Evolutionary conservation across 1,140 invertebrate species (phyloP).

Genomic region (Zaprionus inermis): DNA sequence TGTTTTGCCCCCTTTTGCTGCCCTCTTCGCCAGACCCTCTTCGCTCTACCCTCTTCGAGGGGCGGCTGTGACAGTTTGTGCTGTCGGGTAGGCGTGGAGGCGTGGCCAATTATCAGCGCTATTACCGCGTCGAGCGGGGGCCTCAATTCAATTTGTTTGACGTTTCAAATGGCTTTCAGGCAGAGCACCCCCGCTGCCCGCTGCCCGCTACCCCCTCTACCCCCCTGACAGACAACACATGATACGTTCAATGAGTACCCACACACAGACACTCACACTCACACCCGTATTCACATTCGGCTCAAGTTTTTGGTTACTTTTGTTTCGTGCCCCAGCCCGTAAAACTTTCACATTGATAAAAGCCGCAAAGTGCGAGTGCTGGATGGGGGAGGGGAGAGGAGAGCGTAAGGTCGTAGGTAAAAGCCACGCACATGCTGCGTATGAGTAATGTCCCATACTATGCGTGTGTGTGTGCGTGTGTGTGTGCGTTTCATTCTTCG

Average conservation of each 20-base stretch:
- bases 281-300: conserved; percentile 4
- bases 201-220: neutral
- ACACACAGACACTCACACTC: conserved; percentile 11
- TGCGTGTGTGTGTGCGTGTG: neutral
- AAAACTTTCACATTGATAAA: conserved; percentile 48
- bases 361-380: conserved; percentile 30
- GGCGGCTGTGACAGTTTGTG: conserved; percentile 30
- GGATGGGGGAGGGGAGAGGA: neutral
- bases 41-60: neutral
- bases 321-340: conserved; percentile 34
- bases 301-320: conserved; percentile 51
- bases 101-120: conserved; percentile 52
- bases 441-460: conserved; percentile 46
- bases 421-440: conserved; percentile 26
- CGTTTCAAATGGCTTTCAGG: conserved; percentile 51
- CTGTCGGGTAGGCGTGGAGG: conserved; percentile 9
- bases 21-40: neutral
- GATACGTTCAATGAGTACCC: conserved; percentile 40
- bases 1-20: conserved; percentile 20
- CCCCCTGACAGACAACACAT: conserved; percentile 10
- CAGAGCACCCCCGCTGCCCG: neutral
- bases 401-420: neutral
- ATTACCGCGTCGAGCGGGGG: conserved; percentile 37
- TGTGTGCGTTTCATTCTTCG: neutral
- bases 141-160: conserved; percentile 56